Conservation (phyloP, 2,888 invertebrate species). For the Acanthoscelides obtectus region DNA sequence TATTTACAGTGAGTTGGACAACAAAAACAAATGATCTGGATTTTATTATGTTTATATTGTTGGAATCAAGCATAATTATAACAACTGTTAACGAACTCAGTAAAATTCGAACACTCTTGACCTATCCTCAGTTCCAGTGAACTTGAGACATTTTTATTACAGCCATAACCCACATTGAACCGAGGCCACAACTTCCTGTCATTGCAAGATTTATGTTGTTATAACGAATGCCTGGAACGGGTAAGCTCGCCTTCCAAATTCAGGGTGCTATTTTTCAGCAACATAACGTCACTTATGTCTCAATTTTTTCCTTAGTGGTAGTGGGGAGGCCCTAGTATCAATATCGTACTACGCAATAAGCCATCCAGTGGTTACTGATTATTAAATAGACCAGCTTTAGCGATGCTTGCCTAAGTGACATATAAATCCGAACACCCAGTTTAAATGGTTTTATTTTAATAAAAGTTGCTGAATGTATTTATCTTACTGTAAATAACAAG, state of each 20-base stretch:
- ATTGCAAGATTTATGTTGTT: not conserved
- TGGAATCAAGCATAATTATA: not conserved
- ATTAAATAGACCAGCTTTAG: too few relatives aligned
- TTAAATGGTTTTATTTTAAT: too few relatives aligned
- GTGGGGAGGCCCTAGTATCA: too few relatives aligned
- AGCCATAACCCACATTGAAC: not conserved
- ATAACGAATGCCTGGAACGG: not conserved
- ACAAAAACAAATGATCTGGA: not conserved
- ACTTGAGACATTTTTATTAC: not conserved
- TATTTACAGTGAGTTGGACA: too few relatives aligned
- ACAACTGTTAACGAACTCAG: not conserved
- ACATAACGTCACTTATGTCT: too few relatives aligned
- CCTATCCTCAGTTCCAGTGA: not conserved
- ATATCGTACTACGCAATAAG: too few relatives aligned
- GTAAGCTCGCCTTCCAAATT: not conserved
- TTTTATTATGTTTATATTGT: not conserved
- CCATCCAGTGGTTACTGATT: too few relatives aligned
- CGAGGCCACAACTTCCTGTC: not conserved
- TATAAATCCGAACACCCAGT: too few relatives aligned
- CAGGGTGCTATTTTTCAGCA: not conserved
- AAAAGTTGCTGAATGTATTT: too few relatives aligned
- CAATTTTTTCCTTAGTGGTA: too few relatives aligned
- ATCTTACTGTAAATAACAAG: too few relatives aligned
- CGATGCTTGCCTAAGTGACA: too few relatives aligned
- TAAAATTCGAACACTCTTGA: not conserved